These are phyloP conservation scores for Hylyphantes graminicola DNA, from an alignment of 1,140 invertebrate genomes.

Conservation along the genomic window DNA sequence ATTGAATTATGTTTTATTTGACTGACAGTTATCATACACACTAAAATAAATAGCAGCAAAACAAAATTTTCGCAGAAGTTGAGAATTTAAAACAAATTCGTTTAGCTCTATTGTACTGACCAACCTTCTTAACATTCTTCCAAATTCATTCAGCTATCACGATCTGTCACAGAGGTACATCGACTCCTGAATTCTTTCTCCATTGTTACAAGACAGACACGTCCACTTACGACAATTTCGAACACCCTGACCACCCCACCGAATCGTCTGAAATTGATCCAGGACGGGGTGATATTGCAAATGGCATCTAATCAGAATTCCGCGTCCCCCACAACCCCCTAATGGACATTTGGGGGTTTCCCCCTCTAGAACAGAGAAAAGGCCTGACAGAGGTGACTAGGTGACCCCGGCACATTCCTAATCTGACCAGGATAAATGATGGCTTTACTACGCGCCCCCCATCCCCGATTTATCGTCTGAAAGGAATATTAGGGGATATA, in stretches of 20 bases:
- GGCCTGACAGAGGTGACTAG: conserved; percentile 45
- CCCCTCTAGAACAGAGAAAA: conserved; percentile 36
- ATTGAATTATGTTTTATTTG: too few species aligned
- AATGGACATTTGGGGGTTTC: conserved; percentile 26
- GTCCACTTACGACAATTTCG: conserved; percentile 17
- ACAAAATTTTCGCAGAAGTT: too few species aligned
- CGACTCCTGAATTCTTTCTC: neutral
- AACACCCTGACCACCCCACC: conserved; percentile 10
- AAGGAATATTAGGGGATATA: conserved; percentile 1
- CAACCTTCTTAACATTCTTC: too few species aligned
- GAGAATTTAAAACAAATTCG: too few species aligned
- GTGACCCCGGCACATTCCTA: conserved; percentile 41
- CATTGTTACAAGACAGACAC: conserved; percentile 17
- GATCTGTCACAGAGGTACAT: too few species aligned
- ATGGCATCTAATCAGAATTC: conserved; percentile 58
- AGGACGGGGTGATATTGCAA: conserved; percentile 7
- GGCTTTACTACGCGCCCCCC: conserved; percentile 33
- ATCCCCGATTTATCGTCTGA: conserved; percentile 31
- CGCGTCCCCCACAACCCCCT: neutral
- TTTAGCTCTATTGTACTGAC: too few species aligned
- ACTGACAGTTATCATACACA: too few species aligned
- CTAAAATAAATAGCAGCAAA: too few species aligned
- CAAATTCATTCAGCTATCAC: too few species aligned
- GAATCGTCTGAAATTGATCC: conserved; percentile 34
- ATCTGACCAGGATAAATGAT: conserved; percentile 46